These are phyloP conservation scores for Elmis aenea DNA, from an alignment of 2,888 invertebrate species.

Conservation along the genomic window DNA sequence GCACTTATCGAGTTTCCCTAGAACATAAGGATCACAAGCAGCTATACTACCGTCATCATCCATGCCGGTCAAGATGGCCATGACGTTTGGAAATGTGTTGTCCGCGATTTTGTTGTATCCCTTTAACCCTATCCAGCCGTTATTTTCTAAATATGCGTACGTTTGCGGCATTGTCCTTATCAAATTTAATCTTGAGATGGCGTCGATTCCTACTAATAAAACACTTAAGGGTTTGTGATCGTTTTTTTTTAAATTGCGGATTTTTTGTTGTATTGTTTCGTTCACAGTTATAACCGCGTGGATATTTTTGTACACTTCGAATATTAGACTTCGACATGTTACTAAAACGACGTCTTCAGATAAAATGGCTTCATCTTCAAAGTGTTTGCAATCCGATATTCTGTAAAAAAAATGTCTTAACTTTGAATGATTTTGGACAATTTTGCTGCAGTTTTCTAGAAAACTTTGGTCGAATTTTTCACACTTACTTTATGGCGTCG, in stretches of 20 bases:
- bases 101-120: slow-evolving; percentile 67
- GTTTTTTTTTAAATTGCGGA: slow-evolving; percentile 11
- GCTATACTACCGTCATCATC: slow-evolving; percentile 44
- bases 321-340: slow-evolving; percentile 43
- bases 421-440: slow-evolving; percentile 6
- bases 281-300: slow-evolving; percentile 52
- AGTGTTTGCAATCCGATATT: slow-evolving; percentile 48
- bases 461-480: no score
- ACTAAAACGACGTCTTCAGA: slow-evolving; percentile 50
- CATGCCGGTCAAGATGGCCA: slow-evolving; percentile 75
- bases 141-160: slow-evolving; percentile 58
- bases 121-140: slow-evolving; percentile 36
- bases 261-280: slow-evolving; percentile 48
- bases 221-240: slow-evolving; percentile 55
- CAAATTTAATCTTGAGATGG: slow-evolving; percentile 75
- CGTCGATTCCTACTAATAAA: slow-evolving; percentile 78
- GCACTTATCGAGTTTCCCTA: slow-evolving; percentile 62
- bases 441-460: no score
- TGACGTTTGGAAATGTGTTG: slow-evolving; percentile 86
- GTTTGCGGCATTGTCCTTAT: slow-evolving; percentile 72
- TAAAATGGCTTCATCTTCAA: slow-evolving; percentile 41
- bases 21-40: slow-evolving; percentile 48
- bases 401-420: slow-evolving; percentile 36
- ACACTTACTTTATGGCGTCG: no score
- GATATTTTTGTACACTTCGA: slow-evolving; percentile 50